Evolutionary conservation across 2,113 vertebrate genomes (phyloP), one percentile per base, ranked within the genome.

Genomic region (Chunga burmeisteri): DNA sequence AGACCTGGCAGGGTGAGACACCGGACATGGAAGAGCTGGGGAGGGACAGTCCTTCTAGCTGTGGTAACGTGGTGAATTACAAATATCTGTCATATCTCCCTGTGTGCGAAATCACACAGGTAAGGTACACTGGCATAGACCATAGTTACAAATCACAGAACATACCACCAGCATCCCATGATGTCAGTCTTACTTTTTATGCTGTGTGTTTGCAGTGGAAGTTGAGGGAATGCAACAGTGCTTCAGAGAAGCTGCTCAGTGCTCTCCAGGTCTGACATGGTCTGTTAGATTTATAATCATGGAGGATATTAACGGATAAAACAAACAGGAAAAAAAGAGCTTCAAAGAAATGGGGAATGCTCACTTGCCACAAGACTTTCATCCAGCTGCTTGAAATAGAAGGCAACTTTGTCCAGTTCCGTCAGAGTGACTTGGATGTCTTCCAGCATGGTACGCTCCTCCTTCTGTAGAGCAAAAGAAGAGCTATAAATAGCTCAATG

Each of bases 351-450:
- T 27, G 32, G 17, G 56, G 81, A 49, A 29, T 13, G 97, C 99
- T 98, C 98, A 99, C 99, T 99, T 98, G 99, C 98, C 85, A 99
- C 99, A 3, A 98, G 98, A 95, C 98, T 99, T 97, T 99, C 99
- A 26, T 99, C 99, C 98, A 99, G 97, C 91, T 99, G 99, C 94
- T 99, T 99, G 97, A 99, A 99, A 94, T 98, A 98, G 97, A 99
- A 98, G 72, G 98, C 98, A 96, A 99, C 99, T 90, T 99, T 99
- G 97, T 99, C 99, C 98, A 99, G 96, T 95, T 99, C 99, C 17
- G 98, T 98, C 95, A 99, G 98, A 27, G 99, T 99, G 17, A 98
- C 99, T 97, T 99, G 99, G 95, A 99, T 98, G 96, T 99, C 99
- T 93, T 99, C 99, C 93, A 99, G 98, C 99, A 99, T 99, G 91